Conservation (phyloP, 2,888 invertebrate species). For the Fissipunctia ypsillon region DNA sequence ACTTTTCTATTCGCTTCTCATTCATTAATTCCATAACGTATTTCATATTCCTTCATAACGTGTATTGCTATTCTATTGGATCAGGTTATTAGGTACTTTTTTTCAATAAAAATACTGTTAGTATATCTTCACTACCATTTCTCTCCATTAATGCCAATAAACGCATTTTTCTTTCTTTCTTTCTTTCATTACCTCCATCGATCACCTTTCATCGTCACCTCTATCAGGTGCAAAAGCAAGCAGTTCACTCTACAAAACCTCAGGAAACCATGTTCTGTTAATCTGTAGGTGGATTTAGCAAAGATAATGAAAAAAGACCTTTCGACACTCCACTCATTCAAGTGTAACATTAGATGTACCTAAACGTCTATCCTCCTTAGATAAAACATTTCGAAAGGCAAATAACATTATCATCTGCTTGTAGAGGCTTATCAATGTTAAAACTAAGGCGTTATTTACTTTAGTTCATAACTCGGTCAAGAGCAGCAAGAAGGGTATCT, state of each 20-base stretch:
- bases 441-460: slow-evolving; percentile 47
- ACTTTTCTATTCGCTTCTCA: slow-evolving; percentile 5
- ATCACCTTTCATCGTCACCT: too few relatives aligned
- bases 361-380: slow-evolving; percentile 40
- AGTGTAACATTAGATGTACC: slow-evolving; percentile 32
- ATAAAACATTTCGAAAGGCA: slow-evolving; percentile 54
- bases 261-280: too few relatives aligned
- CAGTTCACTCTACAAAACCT: too few relatives aligned
- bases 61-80: background rate
- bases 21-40: background rate
- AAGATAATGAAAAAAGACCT: slow-evolving; percentile 11
- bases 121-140: background rate
- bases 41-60: background rate
- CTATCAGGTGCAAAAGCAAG: too few relatives aligned
- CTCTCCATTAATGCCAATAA: too few relatives aligned
- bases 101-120: background rate
- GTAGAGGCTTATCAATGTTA: slow-evolving; percentile 47
- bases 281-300: background rate
- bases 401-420: slow-evolving; percentile 46
- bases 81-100: background rate
- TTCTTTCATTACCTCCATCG: too few relatives aligned
- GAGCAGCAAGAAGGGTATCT: slow-evolving; percentile 18
- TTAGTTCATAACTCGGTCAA: slow-evolving; percentile 48
- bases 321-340: slow-evolving; percentile 8
- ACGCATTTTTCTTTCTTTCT: too few relatives aligned